Evolutionary conservation across 2,888 invertebrate species (phyloP).

Genomic region (Leucoma salicis): DNA sequence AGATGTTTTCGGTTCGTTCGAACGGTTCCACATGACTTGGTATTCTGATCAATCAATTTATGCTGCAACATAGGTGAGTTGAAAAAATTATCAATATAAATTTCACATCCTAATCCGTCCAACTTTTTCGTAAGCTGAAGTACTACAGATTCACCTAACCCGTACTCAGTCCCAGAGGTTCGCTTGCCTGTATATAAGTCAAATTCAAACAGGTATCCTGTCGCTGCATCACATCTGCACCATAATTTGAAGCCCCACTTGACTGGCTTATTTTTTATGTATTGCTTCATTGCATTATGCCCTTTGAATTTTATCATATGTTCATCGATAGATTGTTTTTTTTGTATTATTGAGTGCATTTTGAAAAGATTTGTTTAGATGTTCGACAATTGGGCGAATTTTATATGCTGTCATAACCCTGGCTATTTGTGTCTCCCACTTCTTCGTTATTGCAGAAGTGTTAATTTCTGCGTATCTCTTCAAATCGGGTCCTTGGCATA

Average conservation of each 20-base stretch:
- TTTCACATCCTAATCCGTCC: no score
- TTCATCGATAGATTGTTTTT: constrained; percentile 15
- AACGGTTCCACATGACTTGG: no score
- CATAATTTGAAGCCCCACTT: constrained; percentile 36
- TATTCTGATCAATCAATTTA: no score
- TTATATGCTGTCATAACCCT: background rate
- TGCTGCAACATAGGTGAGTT: no score
- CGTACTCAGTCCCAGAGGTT: no score
- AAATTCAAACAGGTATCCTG: no score
- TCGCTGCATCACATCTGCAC: no score
- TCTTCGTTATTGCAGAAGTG: background rate
- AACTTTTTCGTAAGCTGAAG: no score
- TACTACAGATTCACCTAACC: no score
- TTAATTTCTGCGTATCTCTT: background rate
- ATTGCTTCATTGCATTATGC: constrained; percentile 24
- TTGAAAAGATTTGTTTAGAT: background rate
- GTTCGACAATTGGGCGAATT: background rate
- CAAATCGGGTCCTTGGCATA: background rate
- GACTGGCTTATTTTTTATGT: constrained; percentile 34
- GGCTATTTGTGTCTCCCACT: background rate
- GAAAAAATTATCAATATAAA: no score
- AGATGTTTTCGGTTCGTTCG: no score
- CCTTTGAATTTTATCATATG: constrained; percentile 27
- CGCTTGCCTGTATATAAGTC: no score
- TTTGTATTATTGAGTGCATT: background rate